Evolutionary conservation across 1,140 invertebrate genomes (phyloP), one percentile per base, ranked within the genome.

Genomic region (Drosophila persimilis): DNA sequence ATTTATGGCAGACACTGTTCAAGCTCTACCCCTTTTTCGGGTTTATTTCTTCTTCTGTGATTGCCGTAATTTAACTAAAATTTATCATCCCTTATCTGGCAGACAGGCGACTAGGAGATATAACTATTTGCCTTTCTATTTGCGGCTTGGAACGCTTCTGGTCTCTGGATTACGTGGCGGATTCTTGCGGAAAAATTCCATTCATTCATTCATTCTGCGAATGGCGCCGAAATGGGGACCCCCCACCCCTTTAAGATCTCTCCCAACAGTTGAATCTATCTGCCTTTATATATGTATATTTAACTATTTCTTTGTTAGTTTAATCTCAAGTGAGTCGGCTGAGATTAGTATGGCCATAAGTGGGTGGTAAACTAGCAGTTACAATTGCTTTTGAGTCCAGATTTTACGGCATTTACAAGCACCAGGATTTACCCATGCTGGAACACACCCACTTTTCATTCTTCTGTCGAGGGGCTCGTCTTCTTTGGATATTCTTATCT

Each of bases 151-250:
- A 41, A 48, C 24, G 51, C 55, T 64, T 67, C 72, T 55, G 44
- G 41, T 56, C 46, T 61, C 57, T 24, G 58, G 53, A 54, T 63
- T 51, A 29, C 13, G 22, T 22, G n/a, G 24, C 29, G 8, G 35
- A 53, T 39, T 35, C 39, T 31, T 44, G 45, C 35, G 20, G 62
- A 79, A 78, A 80, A 66, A 79, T 84, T 84, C 80, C 80, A 80
- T 79, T 75, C 71, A 70, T 56, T 26, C 24, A 5, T 26, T 20
- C 20, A 20, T 20, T 20, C 20, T 2, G 52, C 44, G 31, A 50
- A 61, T 64, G 70, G 61, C 70, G 70, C 51, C 70, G 2, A 72
- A 44, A 1, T 35, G 57, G 24, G 52, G 54, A 17, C 24, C 24
- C 4, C 20, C 29, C 5, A 4, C 15, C 50, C 26, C 20, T 43